Evolutionary conservation across 2,113 vertebrate species (phyloP), one percentile per base, ranked within the genome.

Genomic region (Anoura caudifer): DNA sequence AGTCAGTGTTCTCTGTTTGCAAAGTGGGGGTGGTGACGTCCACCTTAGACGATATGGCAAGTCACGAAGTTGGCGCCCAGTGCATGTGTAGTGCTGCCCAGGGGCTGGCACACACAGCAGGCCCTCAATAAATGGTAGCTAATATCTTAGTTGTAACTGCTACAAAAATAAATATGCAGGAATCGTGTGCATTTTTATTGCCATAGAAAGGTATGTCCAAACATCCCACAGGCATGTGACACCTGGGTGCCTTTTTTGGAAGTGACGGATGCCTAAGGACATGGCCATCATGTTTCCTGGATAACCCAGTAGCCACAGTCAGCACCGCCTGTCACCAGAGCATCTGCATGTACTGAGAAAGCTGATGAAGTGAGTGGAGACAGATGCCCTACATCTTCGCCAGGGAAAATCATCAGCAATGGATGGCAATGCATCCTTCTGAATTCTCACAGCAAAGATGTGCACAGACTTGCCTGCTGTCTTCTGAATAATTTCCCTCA

Each of bases 401-500:
- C 24, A 38, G 2, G 50, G n/a, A 7, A 77, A 50, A 83, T 65
- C 56, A 22, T 41, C 3, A 43, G 8, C 45, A 11, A 22, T 0
- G 1, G 41, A 76, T 0, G 33, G 41, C 2, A 20, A 9, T 24
- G 24, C 7, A 24, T 9, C n/a, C 24, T 14, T 14, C 54, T n/a
- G 38, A 59, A 77, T 3, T 45, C 33, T 61, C 72, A 5, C 4
- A 7, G 79, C 28, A 4, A 38, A 72, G 69, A 70, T 2, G 17
- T 2, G 1, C 10, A 8, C 0, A 1, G 36, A n/a, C 31, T 41
- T 65, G 38, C 22, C 67, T 75, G 22, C n/a, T 33, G 12, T n/a
- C 43, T 70, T 69, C 70, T 90, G 59, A 52, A 52, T 70, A n/a
- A 80, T 50, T 95, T 87, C 41, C 77, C 61, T 88, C 33, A 72